Evolutionary conservation across 1,140 invertebrate species (phyloP).

Genomic region (Acromyrmex echinatior): DNA sequence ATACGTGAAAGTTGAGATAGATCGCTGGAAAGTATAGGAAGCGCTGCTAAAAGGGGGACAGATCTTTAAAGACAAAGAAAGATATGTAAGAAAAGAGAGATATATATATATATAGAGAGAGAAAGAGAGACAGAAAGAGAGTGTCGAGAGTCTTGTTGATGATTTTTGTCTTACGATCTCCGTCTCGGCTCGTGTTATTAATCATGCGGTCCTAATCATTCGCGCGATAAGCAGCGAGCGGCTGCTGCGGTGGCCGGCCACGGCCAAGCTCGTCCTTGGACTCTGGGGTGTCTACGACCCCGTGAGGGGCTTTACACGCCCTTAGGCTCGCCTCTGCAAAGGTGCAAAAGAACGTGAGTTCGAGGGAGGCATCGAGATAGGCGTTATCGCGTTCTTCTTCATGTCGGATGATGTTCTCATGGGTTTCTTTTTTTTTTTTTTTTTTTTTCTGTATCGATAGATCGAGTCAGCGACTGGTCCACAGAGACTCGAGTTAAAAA

Average conservation of each 20-base stretch:
- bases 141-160: slow-evolving; percentile 57
- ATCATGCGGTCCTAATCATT: slow-evolving; percentile 67
- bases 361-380: slow-evolving; percentile 4
- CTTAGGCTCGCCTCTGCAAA: slow-evolving; percentile 71
- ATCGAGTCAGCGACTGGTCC: not conserved
- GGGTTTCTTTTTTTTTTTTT: not conserved
- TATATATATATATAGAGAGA: not conserved
- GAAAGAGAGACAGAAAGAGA: slow-evolving; percentile 29
- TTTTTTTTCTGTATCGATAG: slow-evolving; percentile 22
- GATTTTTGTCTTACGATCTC: slow-evolving; percentile 70
- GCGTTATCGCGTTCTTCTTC: slow-evolving; percentile 35
- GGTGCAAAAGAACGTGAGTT: slow-evolving; percentile 73
- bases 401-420: not conserved
- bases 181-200: slow-evolving; percentile 59
- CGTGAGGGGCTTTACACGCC: slow-evolving; percentile 64
- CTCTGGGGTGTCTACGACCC: slow-evolving; percentile 70
- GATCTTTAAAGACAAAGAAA: slow-evolving; percentile 43
- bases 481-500: slow-evolving; percentile 10
- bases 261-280: slow-evolving; percentile 69
- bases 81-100: slow-evolving; percentile 53
- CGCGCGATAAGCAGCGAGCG: slow-evolving; percentile 65
- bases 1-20: not conserved
- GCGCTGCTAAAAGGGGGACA: slow-evolving; percentile 29
- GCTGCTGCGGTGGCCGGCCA: slow-evolving; percentile 66
- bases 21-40: slow-evolving; percentile 25